A percentile compares a stretch with the other conserved stretches of the same genome.
Conservation (phyloP, 1,140 invertebrate genomes). For the Bathynomus jamesi region DNA sequence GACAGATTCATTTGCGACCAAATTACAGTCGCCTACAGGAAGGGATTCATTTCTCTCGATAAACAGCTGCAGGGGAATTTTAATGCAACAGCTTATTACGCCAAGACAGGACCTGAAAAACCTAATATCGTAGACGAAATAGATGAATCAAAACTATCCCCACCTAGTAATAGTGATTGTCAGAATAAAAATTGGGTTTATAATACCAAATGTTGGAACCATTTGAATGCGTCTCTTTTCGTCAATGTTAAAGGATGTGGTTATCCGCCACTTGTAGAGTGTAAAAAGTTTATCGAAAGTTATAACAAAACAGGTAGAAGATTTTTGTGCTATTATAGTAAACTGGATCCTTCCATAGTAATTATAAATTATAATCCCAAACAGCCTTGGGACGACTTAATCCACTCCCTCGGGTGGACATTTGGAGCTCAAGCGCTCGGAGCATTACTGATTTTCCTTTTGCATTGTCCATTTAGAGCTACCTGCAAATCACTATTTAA, state of each 20-base stretch:
- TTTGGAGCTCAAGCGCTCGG: conserved; percentile 24
- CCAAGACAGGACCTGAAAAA: neutral
- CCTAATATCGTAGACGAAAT: neutral
- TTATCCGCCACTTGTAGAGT: conserved; percentile 80
- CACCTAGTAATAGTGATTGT: neutral
- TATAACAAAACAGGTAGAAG: conserved; percentile 59
- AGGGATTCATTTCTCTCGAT: conserved; percentile 22
- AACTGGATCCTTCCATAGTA: conserved; percentile 71
- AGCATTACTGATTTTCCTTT: conserved; percentile 19
- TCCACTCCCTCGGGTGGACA: conserved; percentile 25
- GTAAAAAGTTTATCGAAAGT: conserved; percentile 66
- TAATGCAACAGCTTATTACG: neutral
- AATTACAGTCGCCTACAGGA: conserved; percentile 65
- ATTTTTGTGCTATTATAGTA: conserved; percentile 79
- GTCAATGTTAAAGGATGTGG: conserved; percentile 84
- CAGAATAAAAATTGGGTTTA: neutral
- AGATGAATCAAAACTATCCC: neutral
- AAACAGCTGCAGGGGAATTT: neutral
- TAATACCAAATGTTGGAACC: conserved; percentile 16
- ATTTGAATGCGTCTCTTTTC: conserved; percentile 51
- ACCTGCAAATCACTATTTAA: neutral
- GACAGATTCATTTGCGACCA: conserved; percentile 56
- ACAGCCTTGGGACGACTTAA: conserved; percentile 10
- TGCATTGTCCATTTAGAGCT: conserved; percentile 24
- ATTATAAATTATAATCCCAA: conserved; percentile 70